phyloP scores from a whole-genome alignment of 2,888 invertebrate genomes.

The Drosophila siamana region DNA sequence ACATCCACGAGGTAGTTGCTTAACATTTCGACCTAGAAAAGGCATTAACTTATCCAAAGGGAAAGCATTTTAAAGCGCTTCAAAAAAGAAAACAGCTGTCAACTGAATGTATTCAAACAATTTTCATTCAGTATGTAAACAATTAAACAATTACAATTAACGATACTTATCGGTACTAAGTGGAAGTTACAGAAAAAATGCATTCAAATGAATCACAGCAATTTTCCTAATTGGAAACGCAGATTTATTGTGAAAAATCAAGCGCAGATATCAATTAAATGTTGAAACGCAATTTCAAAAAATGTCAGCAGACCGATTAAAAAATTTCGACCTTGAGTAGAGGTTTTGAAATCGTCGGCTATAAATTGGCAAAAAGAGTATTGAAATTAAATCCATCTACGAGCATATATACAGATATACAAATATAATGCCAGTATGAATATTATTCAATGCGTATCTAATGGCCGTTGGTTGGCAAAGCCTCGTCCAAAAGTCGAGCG shows the following conservation, averaged over 20 bases:
- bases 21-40: constrained; percentile 73
- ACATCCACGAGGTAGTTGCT: constrained; percentile 49
- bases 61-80: constrained; percentile 46
- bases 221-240: background rate
- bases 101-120: background rate
- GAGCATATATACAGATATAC: background rate
- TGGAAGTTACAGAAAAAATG: background rate
- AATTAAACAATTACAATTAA: background rate
- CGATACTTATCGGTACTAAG: background rate
- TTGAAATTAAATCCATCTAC: constrained; percentile 18
- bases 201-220: background rate
- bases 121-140: background rate
- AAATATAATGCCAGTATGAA: constrained; percentile 10
- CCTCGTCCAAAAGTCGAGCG: constrained; percentile 18
- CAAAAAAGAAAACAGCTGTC: constrained; percentile 1
- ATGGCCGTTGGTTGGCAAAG: constrained; percentile 41
- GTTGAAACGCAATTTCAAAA: background rate
- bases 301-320: background rate
- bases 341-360: constrained; percentile 6
- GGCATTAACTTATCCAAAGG: constrained; percentile 42
- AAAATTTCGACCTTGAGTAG: constrained; percentile 32
- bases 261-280: background rate
- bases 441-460: constrained; percentile 46
- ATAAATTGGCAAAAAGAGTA: constrained; percentile 33
- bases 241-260: background rate